phyloP scores from a whole-genome alignment of 2,888 invertebrate species.

The Aporophyla lueneburgensis region DNA sequence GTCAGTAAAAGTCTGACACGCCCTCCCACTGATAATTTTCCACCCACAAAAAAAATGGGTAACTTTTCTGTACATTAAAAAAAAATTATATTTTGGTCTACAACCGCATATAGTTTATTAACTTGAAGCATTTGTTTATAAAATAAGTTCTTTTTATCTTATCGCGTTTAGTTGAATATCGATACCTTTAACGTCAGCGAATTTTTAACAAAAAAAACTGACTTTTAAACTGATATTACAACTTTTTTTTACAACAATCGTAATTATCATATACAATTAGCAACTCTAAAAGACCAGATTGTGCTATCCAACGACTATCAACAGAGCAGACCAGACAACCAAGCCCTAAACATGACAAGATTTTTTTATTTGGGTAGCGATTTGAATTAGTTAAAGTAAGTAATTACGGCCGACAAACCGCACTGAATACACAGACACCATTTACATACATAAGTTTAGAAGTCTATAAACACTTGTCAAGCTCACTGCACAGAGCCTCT shows the following conservation, averaged over 20 bases:
- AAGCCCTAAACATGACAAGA: too few relatives aligned
- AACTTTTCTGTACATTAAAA: too few relatives aligned
- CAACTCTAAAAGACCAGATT: neutral
- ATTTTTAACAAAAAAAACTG: too few relatives aligned
- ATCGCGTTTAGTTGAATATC: neutral
- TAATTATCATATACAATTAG: neutral
- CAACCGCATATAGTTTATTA: too few relatives aligned
- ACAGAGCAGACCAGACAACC: neutral
- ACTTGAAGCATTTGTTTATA: too few relatives aligned
- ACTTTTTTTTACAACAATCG: neutral
- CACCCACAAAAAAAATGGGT: too few relatives aligned
- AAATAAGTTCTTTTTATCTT: neutral
- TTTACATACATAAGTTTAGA: neutral
- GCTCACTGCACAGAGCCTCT: constrained; percentile 15
- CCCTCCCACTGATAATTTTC: too few relatives aligned
- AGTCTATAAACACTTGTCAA: constrained; percentile 1
- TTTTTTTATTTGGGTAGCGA: neutral
- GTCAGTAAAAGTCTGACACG: too few relatives aligned
- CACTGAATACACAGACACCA: neutral
- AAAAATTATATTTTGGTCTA: too few relatives aligned
- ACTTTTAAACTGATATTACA: too few relatives aligned
- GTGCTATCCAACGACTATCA: neutral
- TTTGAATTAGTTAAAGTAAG: neutral
- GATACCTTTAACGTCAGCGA: neutral
- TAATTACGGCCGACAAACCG: neutral